Base-by-base conservation (phyloP, 92 coral and sea anemone species). In the Porites lobata region DNA sequence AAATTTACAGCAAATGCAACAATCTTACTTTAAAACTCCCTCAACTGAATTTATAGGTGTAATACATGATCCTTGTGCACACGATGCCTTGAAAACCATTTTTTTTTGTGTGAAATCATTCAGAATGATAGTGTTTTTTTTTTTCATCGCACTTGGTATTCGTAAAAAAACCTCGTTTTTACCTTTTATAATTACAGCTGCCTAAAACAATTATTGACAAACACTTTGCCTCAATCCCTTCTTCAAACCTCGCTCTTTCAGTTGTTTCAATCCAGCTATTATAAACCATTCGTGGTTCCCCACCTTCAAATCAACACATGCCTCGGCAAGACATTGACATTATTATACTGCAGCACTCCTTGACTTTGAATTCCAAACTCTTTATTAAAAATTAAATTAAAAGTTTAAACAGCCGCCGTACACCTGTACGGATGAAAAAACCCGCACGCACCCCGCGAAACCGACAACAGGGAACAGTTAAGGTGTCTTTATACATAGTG, bases 321-420 rank as follows among this genome's bases (percentile, higher is more conserved):
- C 79, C 83, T 66, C n/a, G 69, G 29, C 50, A 26, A 68, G 95
- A 92, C 95, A 86, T 64, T 89, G 93, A 89, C 87, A 50, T 86
- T 85, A 89, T 72, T 89, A 81, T 92, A 43, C 20, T 12, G 69
- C 78, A 2, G 54, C 90, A 69, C 86, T 84, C 69, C 75, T 67
- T 78, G 83, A 78, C 75, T 75, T 85, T 81, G 78, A 50, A 82
- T 82, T 86, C 81, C 79, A 86, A 66, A 89, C 91, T 86, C 95
- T 76, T 92, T 92, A 89, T 82, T 65, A 82, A 76, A 93, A 78
- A 71, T 85, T 71, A 72, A 89, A 88, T 88, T 85, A 62, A 68
- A 29, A 81, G 94, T 95, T 95, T 93, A 87, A 76, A 86, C 98
- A 95, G 98, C 94, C 96, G 96, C 20, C 71, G 14, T 69, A 21